Conservation (phyloP, 2,113 vertebrate species). For the Irena cyanogastra region DNA sequence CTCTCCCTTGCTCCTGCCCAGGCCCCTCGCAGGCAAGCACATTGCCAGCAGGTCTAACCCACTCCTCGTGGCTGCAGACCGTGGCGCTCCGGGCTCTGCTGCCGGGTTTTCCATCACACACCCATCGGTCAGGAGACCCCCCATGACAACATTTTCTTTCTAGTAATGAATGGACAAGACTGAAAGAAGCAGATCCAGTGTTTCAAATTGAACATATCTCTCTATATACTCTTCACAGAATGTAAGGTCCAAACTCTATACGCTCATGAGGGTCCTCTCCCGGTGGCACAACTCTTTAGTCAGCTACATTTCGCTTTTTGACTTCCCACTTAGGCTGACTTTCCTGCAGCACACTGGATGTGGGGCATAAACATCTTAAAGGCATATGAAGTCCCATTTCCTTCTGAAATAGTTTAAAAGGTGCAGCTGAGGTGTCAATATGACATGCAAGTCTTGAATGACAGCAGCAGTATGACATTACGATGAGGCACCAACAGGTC, state of each 20-base stretch:
- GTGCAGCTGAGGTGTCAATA: background rate
- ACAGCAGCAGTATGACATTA: background rate
- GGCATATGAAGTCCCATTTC: accelerated
- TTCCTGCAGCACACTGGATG: background rate
- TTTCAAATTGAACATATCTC: background rate
- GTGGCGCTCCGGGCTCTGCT: too few species aligned
- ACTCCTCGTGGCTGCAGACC: too few species aligned
- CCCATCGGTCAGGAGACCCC: too few species aligned
- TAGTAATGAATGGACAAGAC: background rate
- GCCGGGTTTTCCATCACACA: too few species aligned
- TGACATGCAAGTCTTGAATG: background rate
- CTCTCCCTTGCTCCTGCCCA: too few species aligned
- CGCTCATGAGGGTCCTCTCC: background rate
- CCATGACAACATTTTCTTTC: too few species aligned
- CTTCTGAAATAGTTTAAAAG: background rate
- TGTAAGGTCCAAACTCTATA: background rate
- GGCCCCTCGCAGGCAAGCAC: too few species aligned
- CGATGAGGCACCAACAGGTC: background rate
- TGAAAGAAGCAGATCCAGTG: background rate
- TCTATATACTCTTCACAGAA: background rate
- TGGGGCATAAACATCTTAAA: background rate
- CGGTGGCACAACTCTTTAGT: background rate
- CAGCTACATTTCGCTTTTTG: background rate
- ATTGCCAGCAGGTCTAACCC: too few species aligned
- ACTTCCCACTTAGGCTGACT: background rate